Conservation (phyloP, 1,140 invertebrate species). For the Linepithema humile region DNA sequence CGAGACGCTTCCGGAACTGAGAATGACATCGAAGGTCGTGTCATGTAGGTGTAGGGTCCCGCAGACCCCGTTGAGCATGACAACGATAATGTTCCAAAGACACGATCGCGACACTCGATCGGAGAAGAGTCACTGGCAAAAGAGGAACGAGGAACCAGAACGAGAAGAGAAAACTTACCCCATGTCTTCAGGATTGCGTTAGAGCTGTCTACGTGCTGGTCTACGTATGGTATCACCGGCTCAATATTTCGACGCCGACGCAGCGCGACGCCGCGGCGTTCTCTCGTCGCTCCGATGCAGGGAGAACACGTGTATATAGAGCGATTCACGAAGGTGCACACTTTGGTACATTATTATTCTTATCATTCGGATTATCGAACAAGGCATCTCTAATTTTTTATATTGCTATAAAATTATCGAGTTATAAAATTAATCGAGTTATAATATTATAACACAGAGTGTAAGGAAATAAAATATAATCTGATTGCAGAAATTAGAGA, state of each 20-base stretch:
- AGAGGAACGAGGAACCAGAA: conserved; percentile 27
- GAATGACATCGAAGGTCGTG: not conserved
- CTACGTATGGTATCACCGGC: conserved; percentile 39
- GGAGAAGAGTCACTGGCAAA: not conserved
- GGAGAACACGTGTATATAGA: not conserved
- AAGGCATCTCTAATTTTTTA: not conserved
- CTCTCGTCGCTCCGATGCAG: conserved; percentile 17
- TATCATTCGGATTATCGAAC: not conserved
- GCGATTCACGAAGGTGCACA: not conserved
- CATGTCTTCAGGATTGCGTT: conserved; percentile 58
- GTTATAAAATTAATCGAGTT: not conserved
- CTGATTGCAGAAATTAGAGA: not conserved
- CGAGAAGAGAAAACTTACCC: conserved; percentile 52
- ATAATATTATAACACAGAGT: not conserved
- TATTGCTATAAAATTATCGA: not conserved
- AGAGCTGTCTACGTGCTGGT: conserved; percentile 42
- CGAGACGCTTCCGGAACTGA: not conserved
- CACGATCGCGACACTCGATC: conserved; percentile 5
- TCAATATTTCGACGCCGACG: conserved; percentile 61
- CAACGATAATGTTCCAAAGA: not conserved
- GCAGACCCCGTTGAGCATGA: not conserved
- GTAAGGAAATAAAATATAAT: not conserved
- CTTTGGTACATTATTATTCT: not conserved
- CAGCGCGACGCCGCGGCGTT: not conserved
- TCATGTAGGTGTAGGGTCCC: not conserved